Conservation (phyloP, 2,113 vertebrate species). For the Prolemur simus region DNA sequence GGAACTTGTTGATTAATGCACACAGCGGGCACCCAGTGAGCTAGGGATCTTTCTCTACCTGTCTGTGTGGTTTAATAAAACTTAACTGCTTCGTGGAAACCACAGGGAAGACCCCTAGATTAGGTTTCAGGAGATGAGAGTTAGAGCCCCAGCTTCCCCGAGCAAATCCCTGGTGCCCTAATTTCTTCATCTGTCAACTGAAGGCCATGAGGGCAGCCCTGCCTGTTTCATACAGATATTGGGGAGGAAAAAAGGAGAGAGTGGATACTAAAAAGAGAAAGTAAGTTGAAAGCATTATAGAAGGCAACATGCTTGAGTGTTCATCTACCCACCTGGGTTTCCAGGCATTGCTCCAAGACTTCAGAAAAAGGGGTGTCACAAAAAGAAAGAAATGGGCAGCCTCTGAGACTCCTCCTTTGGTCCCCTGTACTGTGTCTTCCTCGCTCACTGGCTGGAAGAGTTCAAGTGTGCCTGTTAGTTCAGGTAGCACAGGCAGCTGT, state of each 20-base stretch:
- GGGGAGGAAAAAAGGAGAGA: neutral
- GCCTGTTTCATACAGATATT: neutral
- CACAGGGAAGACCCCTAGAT: neutral
- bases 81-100: neutral
- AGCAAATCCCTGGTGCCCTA: neutral
- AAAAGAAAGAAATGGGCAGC: neutral
- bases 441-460: neutral
- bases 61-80: neutral
- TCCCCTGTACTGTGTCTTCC: accelerated
- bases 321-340: neutral
- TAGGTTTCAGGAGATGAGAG: neutral
- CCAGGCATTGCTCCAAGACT: neutral
- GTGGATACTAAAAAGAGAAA: neutral
- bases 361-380: neutral
- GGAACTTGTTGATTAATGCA: neutral
- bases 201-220: neutral
- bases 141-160: neutral
- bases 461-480: neutral
- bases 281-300: no score
- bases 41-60: neutral
- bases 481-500: neutral
- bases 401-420: neutral
- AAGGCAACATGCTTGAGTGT: neutral
- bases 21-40: neutral
- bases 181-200: neutral